Evolutionary conservation across 2,888 invertebrate genomes (phyloP).

Genomic region (Leptinotarsa peninsularis): DNA sequence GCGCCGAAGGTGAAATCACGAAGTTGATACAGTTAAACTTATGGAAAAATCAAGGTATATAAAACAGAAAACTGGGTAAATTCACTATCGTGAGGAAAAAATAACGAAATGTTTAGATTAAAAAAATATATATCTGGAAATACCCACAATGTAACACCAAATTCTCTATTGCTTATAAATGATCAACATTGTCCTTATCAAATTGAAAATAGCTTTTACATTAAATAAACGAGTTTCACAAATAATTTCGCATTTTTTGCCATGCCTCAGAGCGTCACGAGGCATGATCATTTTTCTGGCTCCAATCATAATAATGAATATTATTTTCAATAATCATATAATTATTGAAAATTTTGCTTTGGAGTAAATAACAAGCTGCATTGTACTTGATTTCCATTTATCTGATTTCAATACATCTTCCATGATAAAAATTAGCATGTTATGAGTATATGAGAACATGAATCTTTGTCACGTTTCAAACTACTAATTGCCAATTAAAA

Average conservation of each 20-base stretch:
- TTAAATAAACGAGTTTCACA: too few relatives aligned
- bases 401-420: not conserved
- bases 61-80: too few relatives aligned
- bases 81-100: too few relatives aligned
- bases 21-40: too few relatives aligned
- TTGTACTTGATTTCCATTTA: not conserved
- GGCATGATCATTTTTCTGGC: not conserved
- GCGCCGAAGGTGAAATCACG: not conserved
- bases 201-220: too few relatives aligned
- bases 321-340: not conserved
- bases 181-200: too few relatives aligned
- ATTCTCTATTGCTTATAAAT: too few relatives aligned
- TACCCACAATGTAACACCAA: too few relatives aligned
- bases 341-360: not conserved
- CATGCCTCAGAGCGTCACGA: not conserved
- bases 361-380: not conserved
- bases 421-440: not conserved
- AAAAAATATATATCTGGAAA: too few relatives aligned
- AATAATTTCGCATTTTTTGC: not conserved
- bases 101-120: too few relatives aligned
- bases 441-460: not conserved
- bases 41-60: too few relatives aligned
- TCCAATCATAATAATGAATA: not conserved
- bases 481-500: slow-evolving; percentile 15
- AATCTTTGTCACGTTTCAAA: slow-evolving; percentile 17